Evolutionary conservation across 1,140 invertebrate genomes (phyloP).

Genomic region (Drosophila baimaii): DNA sequence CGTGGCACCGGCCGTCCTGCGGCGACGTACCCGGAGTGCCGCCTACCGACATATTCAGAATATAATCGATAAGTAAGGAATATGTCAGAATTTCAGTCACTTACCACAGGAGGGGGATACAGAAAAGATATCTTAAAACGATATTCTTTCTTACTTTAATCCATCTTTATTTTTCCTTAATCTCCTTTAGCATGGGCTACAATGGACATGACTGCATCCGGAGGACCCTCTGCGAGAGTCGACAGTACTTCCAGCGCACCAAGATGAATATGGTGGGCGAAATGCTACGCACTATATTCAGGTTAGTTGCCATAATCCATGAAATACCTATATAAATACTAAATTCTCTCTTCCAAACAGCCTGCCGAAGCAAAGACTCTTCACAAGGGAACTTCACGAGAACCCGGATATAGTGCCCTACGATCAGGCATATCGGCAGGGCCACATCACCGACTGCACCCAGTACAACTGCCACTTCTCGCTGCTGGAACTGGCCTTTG

Average conservation of each 20-base stretch:
- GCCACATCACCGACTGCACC: constrained; percentile 85
- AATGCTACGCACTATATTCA: constrained; percentile 76
- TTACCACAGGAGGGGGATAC: background rate
- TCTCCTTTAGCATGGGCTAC: constrained; percentile 79
- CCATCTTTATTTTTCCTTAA: constrained; percentile 76
- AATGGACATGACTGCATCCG: constrained; percentile 88
- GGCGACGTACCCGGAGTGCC: constrained; percentile 85
- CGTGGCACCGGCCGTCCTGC: constrained; percentile 85
- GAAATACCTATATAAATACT: background rate
- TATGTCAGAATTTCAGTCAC: constrained; percentile 29
- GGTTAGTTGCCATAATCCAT: constrained; percentile 28
- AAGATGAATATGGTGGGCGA: constrained; percentile 85
- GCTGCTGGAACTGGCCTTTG: constrained; percentile 89
- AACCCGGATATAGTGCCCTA: constrained; percentile 88
- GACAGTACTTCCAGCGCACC: constrained; percentile 86
- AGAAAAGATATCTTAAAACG: background rate
- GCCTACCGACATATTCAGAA: constrained; percentile 86
- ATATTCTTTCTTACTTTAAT: constrained; percentile 32
- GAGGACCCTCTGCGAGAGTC: constrained; percentile 90
- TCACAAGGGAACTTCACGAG: constrained; percentile 87
- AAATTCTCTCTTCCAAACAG: constrained; percentile 80
- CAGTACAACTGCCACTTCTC: constrained; percentile 89
- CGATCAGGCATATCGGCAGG: constrained; percentile 86
- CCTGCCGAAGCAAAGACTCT: constrained; percentile 87
- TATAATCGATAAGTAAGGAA: constrained; percentile 85